These are phyloP conservation scores for Syrmaticus mikado DNA, from an alignment of 2,113 vertebrate species.

Conservation along the genomic window DNA sequence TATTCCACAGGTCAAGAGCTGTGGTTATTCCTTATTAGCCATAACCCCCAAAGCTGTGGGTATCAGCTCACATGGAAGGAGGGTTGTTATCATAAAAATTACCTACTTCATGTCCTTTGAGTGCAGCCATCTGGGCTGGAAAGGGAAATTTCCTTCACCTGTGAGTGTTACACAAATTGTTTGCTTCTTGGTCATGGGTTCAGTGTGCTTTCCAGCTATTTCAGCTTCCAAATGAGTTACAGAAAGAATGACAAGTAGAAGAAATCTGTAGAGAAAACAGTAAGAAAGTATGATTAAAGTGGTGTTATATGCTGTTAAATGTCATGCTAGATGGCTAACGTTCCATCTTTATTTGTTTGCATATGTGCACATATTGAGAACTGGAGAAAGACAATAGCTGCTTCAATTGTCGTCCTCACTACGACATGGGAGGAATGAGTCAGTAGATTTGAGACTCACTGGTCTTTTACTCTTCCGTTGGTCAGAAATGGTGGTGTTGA, in stretches of 20 bases:
- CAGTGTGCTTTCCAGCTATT: not conserved
- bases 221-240: not conserved
- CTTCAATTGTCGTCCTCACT: not conserved
- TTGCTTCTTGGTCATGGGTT: not conserved
- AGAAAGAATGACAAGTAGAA: not conserved
- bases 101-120: fast-evolving
- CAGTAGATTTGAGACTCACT: not conserved
- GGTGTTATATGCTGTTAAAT: not conserved
- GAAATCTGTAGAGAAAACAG: not conserved
- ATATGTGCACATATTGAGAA: not conserved
- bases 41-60: not conserved
- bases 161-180: not conserved
- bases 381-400: not conserved
- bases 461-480: not conserved
- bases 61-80: fast-evolving
- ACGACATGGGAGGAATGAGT: not conserved
- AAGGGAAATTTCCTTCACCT: not conserved
- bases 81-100: fast-evolving
- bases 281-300: not conserved
- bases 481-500: not conserved
- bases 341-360: not conserved
- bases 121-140: not conserved
- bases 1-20: not conserved
- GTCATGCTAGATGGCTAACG: not conserved
- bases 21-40: not conserved